A percentile compares a stretch with the other conserved stretches of the same genome.
These are phyloP conservation scores for Pyrrhosoma nymphula DNA, from an alignment of 2,888 invertebrate genomes.

Conservation along the genomic window DNA sequence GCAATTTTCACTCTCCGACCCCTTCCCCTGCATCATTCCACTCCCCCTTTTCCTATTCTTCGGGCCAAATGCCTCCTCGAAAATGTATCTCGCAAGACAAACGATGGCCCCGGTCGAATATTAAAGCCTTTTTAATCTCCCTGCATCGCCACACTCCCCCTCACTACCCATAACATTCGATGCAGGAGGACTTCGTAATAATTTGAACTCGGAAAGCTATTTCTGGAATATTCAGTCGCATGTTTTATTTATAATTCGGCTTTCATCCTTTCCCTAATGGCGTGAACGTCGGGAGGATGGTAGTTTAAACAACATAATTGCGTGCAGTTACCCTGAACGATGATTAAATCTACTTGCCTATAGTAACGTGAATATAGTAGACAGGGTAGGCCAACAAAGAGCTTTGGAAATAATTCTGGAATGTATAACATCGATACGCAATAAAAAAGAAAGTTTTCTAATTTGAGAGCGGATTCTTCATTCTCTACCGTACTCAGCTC, in stretches of 20 bases:
- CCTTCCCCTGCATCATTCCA: neutral
- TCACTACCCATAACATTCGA: neutral
- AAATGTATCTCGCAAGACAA: neutral
- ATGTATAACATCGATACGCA: too few species aligned
- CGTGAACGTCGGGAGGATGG: neutral
- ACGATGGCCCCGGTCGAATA: neutral
- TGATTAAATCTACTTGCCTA: neutral
- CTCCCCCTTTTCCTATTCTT: neutral
- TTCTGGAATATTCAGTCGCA: neutral
- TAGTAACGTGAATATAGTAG: neutral
- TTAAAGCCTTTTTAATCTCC: slow-evolving; percentile 14
- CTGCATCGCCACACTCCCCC: neutral
- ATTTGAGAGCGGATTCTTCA: too few species aligned
- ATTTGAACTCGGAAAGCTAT: neutral
- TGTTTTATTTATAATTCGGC: neutral
- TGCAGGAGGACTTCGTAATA: neutral
- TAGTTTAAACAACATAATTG: neutral
- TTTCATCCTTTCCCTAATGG: neutral
- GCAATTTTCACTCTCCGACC: neutral
- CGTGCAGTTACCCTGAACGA: too few species aligned
- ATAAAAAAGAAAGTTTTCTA: too few species aligned
- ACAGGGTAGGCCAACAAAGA: neutral
- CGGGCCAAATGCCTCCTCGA: neutral
- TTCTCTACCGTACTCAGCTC: too few species aligned
- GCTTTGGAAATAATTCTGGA: neutral